Base-by-base conservation (phyloP, 1,140 invertebrate genomes). In the Hyposmocoma kahamanoa region DNA sequence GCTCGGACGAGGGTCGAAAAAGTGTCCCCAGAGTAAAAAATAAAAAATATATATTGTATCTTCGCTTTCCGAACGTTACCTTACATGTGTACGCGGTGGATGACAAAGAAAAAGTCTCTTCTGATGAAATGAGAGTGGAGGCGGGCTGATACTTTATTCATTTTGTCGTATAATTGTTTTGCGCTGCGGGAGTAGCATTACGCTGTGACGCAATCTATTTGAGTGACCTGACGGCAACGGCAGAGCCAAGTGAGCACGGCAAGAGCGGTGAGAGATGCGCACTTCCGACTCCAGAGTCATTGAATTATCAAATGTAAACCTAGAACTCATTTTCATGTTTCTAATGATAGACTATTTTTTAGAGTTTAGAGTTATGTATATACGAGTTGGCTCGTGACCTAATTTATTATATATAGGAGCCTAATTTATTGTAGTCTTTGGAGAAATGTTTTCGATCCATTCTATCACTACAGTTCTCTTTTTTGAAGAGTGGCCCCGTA, bases 1-100 rank as follows among this genome's bases (percentile, higher is more conserved):
- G 78, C 76, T 80, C 74, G 83, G 83, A 84, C 79, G 82, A 85
- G 84, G 84, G 84, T 85, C 78, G 84, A 86, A 80, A 84, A 86
- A 85, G 80, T 77, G 80, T 86, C 86, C 86, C 84, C 63, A 69
- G 84, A 83, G 83, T 76, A 72, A 84, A 85, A 84, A 84, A 83
- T 79, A 84, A 78, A 83, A 84, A 82, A 82, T 78, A 84, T 78
- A 83, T 82, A 84, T 83, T 79, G 81, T 83, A 74, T 73, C 75
- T 67, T 72, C 66, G 60, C 70, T 69, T 67, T 62, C 56, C 70
- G 66, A 59, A 73, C 65, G 72, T 75, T 67, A 71, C 63, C 60
- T 56, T 62, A 56, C 55, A 56, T 50, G 61, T 65, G 69, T 69
- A 72, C 62, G 64, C 63, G 60, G 59, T 57, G 62, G 62, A 80